Conservation (phyloP, 1,140 invertebrate genomes). For the Onthophagus taurus region DNA sequence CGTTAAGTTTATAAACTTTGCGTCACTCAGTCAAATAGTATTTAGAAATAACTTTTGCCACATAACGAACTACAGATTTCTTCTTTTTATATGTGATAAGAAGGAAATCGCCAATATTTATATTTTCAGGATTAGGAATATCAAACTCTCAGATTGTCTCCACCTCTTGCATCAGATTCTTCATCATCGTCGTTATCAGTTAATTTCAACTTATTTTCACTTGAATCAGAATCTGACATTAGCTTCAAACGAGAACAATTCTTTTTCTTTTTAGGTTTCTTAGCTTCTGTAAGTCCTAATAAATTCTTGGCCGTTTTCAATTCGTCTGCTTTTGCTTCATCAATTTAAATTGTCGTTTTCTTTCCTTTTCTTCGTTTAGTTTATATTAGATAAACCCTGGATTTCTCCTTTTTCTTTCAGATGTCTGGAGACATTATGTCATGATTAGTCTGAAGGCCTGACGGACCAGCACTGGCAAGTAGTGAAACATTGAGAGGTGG, state of each 20-base stretch:
- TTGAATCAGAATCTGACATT: background rate
- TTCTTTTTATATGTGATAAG: constrained; percentile 4
- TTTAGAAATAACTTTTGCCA: constrained; percentile 2
- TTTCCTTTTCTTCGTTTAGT: background rate
- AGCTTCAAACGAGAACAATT: constrained; percentile 1
- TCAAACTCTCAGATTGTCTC: background rate
- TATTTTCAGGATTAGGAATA: constrained; percentile 1
- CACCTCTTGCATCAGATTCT: constrained; percentile 5
- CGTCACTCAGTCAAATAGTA: constrained; percentile 6
- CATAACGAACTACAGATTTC: constrained; percentile 5
- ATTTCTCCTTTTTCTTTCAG: background rate
- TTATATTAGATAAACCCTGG: background rate
- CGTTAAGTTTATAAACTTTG: too few relatives aligned
- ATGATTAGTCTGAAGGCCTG: constrained; percentile 3
- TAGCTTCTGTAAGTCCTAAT: constrained; percentile 6
- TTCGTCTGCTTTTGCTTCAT: background rate
- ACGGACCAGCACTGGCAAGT: background rate
- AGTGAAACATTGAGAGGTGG: background rate
- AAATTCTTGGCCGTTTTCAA: background rate
- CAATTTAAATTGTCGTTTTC: background rate
- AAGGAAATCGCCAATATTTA: constrained; percentile 6
- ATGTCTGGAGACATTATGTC: background rate
- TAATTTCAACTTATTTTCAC: constrained; percentile 1
- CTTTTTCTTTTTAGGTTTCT: constrained; percentile 3
- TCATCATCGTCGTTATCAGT: constrained; percentile 3